Percentiles rank a stretch among this genome's conserved stretches.
Conservation (phyloP, 2,797 vertebrate genomes). For the Ctenosaura bakeri region DNA sequence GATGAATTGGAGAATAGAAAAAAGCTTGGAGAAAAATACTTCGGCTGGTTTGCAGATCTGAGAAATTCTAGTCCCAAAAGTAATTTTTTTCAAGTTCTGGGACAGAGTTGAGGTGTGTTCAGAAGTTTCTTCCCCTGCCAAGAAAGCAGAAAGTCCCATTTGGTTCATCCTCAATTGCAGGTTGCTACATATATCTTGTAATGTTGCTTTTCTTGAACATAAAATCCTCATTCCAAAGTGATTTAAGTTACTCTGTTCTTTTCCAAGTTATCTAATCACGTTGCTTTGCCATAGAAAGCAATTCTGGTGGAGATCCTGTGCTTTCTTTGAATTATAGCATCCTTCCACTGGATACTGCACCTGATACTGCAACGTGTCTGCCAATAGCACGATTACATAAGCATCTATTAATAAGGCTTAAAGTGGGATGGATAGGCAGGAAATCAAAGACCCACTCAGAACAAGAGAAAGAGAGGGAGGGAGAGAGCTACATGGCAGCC, state of each 20-base stretch:
- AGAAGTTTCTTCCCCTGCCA: neutral
- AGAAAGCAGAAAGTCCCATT: neutral
- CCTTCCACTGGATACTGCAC: conserved; percentile 2
- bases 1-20: too few relatives aligned
- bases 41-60: too few relatives aligned
- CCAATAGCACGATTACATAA: conserved; percentile 34
- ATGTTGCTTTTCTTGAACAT: neutral
- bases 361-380: conserved; percentile 22
- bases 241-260: neutral
- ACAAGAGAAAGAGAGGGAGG: neutral
- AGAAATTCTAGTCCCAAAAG: too few relatives aligned
- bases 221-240: neutral
- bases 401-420: conserved; percentile 42
- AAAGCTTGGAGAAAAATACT: neutral
- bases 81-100: too few relatives aligned
- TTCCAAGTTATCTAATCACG: neutral
- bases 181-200: neutral
- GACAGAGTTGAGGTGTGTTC: too few relatives aligned
- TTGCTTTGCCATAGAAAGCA: neutral
- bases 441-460: conserved; percentile 13
- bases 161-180: neutral
- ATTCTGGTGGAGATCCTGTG: neutral
- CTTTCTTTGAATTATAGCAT: neutral
- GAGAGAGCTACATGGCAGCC: neutral
- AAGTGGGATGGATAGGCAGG: conserved; percentile 17